Base-by-base conservation (phyloP, 1,140 invertebrate species). In the Steinernema khuongi region DNA sequence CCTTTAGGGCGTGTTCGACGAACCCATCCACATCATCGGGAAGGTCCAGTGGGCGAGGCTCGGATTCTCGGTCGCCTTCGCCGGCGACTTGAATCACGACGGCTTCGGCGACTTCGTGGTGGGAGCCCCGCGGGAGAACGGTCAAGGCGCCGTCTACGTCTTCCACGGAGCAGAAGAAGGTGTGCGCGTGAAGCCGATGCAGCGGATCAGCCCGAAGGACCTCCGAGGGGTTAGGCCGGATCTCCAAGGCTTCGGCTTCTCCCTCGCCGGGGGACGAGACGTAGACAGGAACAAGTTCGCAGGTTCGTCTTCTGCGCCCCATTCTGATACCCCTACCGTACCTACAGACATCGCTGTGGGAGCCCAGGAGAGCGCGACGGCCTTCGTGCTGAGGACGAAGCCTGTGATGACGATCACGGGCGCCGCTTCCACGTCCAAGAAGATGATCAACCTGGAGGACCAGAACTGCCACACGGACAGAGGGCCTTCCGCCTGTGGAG, bases 1-100 rank as follows among this genome's bases (percentile, higher is more conserved):
- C 11, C 87, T 89, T 73, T 84, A 90, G 89, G 86, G 87, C 72
- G 85, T 84, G 44, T 91, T 90, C 83, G 80, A 84, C 18, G 87
- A 87, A 67, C 88, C 87, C 44, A 87, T 90, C 44, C 86, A 88
- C 29, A 88, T 93, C 41, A 91, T 93, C 81, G 94, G 94, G 0
- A 89, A 90, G 71, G 90, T 90, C 71, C 91, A 91, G 30, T 91
- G 90, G 85, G 91, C 92, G 41, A 89, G 94, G 81, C 97, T 98
- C 85, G 96, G 96, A 18, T 87, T 94, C 67, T 90, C 94, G 1
- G 77, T 98, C 1, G 90, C 92, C 18, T 90, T 90, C 0, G 86
- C 96, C n/a, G 93, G 93, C n/a, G 96, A 98, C 85, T 91, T 97
- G 67, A 95, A 99, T 86, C 90, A 90, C 71, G 95, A 99, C 86